Conservation (phyloP, 2,113 vertebrate species). For the Diadophis punctatus region DNA sequence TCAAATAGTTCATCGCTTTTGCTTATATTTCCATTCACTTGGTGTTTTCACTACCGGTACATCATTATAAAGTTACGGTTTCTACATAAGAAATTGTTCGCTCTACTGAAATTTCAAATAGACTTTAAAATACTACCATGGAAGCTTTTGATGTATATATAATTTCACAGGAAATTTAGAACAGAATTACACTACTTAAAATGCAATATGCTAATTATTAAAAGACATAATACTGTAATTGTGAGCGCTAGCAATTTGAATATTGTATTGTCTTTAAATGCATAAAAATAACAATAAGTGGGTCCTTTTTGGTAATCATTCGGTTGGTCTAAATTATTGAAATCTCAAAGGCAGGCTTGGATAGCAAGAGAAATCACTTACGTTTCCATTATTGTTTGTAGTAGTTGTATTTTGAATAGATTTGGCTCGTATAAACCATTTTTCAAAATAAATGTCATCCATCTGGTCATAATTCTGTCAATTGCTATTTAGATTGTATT, state of each 20-base stretch:
- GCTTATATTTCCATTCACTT: neutral
- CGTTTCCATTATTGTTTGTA: constrained; percentile 34
- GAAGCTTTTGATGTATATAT: neutral
- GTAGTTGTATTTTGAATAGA: constrained; percentile 9
- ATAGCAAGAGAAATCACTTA: constrained; percentile 64
- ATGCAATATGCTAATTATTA: neutral
- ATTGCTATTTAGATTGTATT: neutral
- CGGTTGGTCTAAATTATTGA: neutral
- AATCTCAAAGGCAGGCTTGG: neutral
- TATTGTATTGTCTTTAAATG: neutral
- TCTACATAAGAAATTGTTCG: neutral
- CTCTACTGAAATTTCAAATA: neutral
- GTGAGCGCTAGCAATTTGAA: neutral
- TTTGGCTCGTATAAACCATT: neutral
- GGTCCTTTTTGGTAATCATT: neutral
- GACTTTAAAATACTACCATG: neutral
- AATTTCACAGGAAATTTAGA: neutral
- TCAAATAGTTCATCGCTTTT: neutral
- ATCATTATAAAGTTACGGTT: neutral
- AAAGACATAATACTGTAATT: neutral
- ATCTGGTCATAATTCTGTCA: constrained; percentile 16
- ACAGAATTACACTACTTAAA: neutral
- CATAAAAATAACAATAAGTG: neutral
- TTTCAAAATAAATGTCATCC: constrained; percentile 10
- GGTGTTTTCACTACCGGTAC: neutral